phyloP scores from a whole-genome alignment of 2,797 vertebrate species.

The Rhinella marina region DNA sequence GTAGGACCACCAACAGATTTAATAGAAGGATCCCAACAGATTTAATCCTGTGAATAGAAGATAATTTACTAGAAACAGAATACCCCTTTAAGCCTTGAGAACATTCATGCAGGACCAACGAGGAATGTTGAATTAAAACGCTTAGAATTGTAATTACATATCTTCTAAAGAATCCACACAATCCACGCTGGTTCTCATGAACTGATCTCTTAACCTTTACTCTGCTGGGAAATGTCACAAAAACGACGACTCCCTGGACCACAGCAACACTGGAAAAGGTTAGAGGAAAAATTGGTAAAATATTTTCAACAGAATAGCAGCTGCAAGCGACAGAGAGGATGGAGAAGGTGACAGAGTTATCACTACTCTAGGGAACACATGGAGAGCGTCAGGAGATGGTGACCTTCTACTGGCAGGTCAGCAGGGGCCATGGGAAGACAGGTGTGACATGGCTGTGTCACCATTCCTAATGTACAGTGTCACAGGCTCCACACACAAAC shows the following conservation, averaged over 20 bases:
- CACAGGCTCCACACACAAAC: constrained; percentile 44
- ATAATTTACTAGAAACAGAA: too few species aligned
- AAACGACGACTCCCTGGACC: constrained; percentile 11
- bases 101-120: neutral
- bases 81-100: neutral
- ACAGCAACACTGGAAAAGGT: constrained; percentile 10
- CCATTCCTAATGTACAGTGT: constrained; percentile 52
- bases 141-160: neutral
- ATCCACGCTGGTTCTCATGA: neutral
- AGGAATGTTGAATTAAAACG: neutral
- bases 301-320: constrained; percentile 33
- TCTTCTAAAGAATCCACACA: neutral
- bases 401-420: constrained; percentile 53
- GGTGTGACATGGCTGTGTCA: constrained; percentile 51
- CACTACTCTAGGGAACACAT: constrained; percentile 48
- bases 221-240: constrained; percentile 38
- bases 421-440: constrained; percentile 57
- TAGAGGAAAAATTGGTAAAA: constrained; percentile 9
- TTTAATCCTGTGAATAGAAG: too few species aligned
- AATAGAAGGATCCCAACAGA: too few species aligned
- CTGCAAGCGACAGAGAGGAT: constrained; percentile 21
- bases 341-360: constrained; percentile 54
- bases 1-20: too few species aligned
- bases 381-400: constrained; percentile 27
- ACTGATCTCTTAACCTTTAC: neutral